Base-by-base conservation (phyloP, 2,113 vertebrate species). In the Chaetodon trifascialis region DNA sequence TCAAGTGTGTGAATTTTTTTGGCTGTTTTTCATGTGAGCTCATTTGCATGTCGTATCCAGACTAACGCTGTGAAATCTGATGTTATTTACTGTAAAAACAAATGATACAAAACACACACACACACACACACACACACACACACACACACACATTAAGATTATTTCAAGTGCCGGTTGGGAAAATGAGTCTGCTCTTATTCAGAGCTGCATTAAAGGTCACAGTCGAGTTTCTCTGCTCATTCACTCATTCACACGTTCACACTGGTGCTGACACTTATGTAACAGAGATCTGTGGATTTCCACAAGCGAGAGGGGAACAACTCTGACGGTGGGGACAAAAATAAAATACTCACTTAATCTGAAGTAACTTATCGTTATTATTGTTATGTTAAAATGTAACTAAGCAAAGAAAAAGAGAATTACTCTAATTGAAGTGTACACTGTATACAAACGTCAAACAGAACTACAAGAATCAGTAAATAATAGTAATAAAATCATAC, bases 1-100 rank as follows among this genome's bases (percentile, higher is more conserved):
- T 88, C 56, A 83, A 72, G 30, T 88, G 85, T 86, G 75, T 82
- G 62, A 51, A n/a, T 11, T 60, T 21, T 52, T 76, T 74, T 44
- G 8, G 3, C 7, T 73, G 6, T 5, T 62, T 74, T 71, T 70
- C 60, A 21, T 70, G 15, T 70, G 12, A 75, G n/a, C 21, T n/a
- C 1, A 36, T 89, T 86, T 73, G 21, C 44, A 62, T 84, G n/a
- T 38, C 1, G 1, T 9, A 6, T 60, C 23, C 19, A 7, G 2
- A 5, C 3, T 44, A 19, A 73, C 11, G 69, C 19, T 66, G 14
- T 0, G 12, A 6, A 5, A 2, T 11, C 11, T 25, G 0, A 21
- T 16, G 5, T 25, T 14, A 49, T 47, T 44, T 23, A 59, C 59
- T 38, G 19, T 49, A 6, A 65, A 64, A 56, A 8, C 1, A n/a